Evolutionary conservation across 2,888 invertebrate species (phyloP).

Genomic region (Lepidochrysops patricia): DNA sequence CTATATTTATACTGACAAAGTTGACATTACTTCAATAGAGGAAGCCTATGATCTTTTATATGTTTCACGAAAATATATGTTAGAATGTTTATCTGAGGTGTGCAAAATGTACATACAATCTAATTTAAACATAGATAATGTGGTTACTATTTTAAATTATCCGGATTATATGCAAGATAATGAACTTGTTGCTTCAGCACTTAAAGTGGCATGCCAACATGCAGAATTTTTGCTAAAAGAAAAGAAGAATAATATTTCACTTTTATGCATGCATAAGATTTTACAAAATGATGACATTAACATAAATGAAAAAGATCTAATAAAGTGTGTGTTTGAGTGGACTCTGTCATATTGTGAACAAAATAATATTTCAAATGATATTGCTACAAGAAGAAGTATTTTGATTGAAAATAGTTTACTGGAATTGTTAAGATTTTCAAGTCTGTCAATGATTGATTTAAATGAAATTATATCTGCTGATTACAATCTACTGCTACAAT

Average conservation of each 20-base stretch:
- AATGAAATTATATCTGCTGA: slow-evolving; percentile 43
- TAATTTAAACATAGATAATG: slow-evolving; percentile 73
- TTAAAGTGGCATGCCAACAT: slow-evolving; percentile 73
- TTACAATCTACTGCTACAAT: slow-evolving; percentile 46
- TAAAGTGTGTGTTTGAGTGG: slow-evolving; percentile 73
- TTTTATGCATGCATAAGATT: slow-evolving; percentile 61
- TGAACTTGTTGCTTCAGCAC: slow-evolving; percentile 62
- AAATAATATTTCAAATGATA: slow-evolving; percentile 44
- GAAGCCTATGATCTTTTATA: slow-evolving; percentile 78
- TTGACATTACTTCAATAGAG: slow-evolving; percentile 68
- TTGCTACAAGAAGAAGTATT: slow-evolving; percentile 57
- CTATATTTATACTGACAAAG: slow-evolving; percentile 76
- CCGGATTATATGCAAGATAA: slow-evolving; percentile 75
- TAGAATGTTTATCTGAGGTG: slow-evolving; percentile 64
- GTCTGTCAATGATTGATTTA: slow-evolving; percentile 50
- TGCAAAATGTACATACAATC: slow-evolving; percentile 71
- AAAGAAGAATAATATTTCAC: slow-evolving; percentile 63
- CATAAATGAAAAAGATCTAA: slow-evolving; percentile 67
- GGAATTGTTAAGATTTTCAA: slow-evolving; percentile 57
- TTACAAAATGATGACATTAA: slow-evolving; percentile 67
- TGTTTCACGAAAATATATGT: slow-evolving; percentile 78
- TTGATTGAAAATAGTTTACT: slow-evolving; percentile 58
- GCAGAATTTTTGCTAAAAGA: slow-evolving; percentile 68
- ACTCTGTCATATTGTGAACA: slow-evolving; percentile 64
- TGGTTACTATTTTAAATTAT: slow-evolving; percentile 75